Evolutionary conservation across 2,797 vertebrate genomes (phyloP), one percentile per base, ranked within the genome.

Genomic region (Apogon talboti): DNA sequence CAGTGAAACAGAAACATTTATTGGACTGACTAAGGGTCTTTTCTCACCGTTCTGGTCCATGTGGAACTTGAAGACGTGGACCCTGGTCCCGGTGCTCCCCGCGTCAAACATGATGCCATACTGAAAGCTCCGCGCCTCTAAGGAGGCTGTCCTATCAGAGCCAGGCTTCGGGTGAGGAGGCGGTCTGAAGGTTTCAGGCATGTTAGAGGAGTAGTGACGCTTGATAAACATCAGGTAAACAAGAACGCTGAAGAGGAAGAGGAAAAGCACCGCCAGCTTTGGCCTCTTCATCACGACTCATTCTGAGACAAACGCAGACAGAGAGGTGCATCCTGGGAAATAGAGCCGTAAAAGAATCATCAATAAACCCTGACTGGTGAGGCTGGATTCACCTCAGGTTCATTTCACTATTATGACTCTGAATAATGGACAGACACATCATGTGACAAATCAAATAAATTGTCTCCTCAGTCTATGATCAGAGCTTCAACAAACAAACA

Each of bases 101-200:
- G 96, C 97, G 0, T 99, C 98, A 71, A 99, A 96, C 96, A 98
- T 98, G 81, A 98, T 93, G 10, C 96, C 96, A 6, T 96, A 98
- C 81, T 93, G 95, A 79, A 93, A 91, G 3, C 66, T 71, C 4
- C 55, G 54, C 1, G 47, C 59, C 1, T 46, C 9, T 8, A 55
- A 40, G 1, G 82, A 65, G 2, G 13, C 18, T 0, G 53, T 24
- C 11, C 28, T 7, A 57, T 24, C 62, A 16, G 11, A 51, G 74
- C n/a, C 49, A 50, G 66, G 33, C 71, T 79, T 0, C 69, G n/a
- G 24, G 35, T 60, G 49, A 1, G 64, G 79, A 2, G 66, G 69
- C 5, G 73, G 84, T 1, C 86, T 74, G 73, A 66, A 55, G 67
- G 79, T 49, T 1, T 83, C 4, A 0, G 88, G 35, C 0, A 76